These are phyloP conservation scores for Scomber japonicus DNA, from an alignment of 2,113 vertebrate genomes.

Conservation along the genomic window DNA sequence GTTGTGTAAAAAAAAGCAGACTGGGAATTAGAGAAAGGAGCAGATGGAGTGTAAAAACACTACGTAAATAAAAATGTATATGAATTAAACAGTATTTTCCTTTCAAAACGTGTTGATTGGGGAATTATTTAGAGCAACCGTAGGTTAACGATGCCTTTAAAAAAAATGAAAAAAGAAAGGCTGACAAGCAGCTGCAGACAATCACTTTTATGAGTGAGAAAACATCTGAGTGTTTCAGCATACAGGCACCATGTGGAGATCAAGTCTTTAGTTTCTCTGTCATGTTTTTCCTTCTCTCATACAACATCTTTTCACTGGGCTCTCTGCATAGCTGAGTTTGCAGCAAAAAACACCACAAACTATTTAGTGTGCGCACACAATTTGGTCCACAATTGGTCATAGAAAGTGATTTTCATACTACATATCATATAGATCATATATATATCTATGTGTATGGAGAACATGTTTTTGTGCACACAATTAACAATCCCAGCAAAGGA, in stretches of 20 bases:
- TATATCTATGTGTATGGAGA: no score
- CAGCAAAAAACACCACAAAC: constrained; percentile 19
- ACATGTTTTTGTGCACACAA: no score
- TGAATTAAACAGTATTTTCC: not conserved
- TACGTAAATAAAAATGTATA: not conserved
- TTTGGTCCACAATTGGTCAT: not conserved
- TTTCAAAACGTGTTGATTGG: not conserved
- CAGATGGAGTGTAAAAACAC: no score
- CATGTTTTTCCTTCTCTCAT: constrained; percentile 25
- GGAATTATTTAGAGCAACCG: not conserved
- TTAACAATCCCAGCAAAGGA: no score
- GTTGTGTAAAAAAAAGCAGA: no score
- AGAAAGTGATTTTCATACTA: no score
- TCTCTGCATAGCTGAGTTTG: constrained; percentile 6
- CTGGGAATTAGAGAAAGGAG: no score
- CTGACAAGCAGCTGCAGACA: constrained; percentile 27
- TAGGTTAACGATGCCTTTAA: constrained; percentile 9
- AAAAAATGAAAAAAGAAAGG: constrained; percentile 22
- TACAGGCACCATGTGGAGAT: constrained; percentile 35
- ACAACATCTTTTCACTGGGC: constrained; percentile 5
- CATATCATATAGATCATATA: no score
- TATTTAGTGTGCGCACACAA: not conserved
- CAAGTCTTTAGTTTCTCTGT: constrained; percentile 12
- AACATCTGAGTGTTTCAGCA: constrained; percentile 37
- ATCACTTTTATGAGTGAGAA: constrained; percentile 26